Conservation (phyloP, 1,140 invertebrate species). For the Brachionus koreanus region DNA sequence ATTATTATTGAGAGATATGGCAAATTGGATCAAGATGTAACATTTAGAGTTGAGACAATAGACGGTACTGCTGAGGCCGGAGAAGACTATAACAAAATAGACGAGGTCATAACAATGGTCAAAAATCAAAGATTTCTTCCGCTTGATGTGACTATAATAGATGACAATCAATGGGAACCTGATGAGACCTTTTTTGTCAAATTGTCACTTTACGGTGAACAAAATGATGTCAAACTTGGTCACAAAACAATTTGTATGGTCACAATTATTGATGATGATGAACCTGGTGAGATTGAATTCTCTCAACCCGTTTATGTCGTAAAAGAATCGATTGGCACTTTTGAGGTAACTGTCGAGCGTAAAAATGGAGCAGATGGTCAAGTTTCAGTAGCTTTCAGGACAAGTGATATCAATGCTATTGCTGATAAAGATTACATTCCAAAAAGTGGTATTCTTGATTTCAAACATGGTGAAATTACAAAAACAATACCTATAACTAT, state of each 20-base stretch:
- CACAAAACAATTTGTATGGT: slow-evolving; percentile 64
- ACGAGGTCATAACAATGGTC: slow-evolving; percentile 63
- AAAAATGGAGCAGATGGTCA: slow-evolving; percentile 64
- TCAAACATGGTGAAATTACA: slow-evolving; percentile 63
- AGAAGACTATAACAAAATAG: slow-evolving; percentile 63
- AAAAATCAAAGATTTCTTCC: slow-evolving; percentile 61
- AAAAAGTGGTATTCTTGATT: slow-evolving; percentile 60
- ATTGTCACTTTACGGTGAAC: slow-evolving; percentile 47
- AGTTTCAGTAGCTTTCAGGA: slow-evolving; percentile 63
- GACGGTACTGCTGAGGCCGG: slow-evolving; percentile 64
- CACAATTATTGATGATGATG: slow-evolving; percentile 67
- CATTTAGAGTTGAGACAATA: slow-evolving; percentile 64
- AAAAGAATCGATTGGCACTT: slow-evolving; percentile 64
- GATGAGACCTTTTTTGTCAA: slow-evolving; percentile 66
- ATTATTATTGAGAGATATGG: slow-evolving; percentile 62
- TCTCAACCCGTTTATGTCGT: slow-evolving; percentile 64
- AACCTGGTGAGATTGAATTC: slow-evolving; percentile 65
- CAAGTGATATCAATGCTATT: slow-evolving; percentile 64
- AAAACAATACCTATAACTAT: slow-evolving; percentile 64
- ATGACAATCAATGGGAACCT: slow-evolving; percentile 67
- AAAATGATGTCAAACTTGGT: slow-evolving; percentile 59
- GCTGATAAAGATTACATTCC: slow-evolving; percentile 61
- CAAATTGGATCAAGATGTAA: slow-evolving; percentile 58
- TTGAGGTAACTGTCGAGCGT: slow-evolving; percentile 62
- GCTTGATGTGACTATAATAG: slow-evolving; percentile 64